Conservation (phyloP, 2,113 vertebrate genomes). For the Rhipidura dahli region DNA sequence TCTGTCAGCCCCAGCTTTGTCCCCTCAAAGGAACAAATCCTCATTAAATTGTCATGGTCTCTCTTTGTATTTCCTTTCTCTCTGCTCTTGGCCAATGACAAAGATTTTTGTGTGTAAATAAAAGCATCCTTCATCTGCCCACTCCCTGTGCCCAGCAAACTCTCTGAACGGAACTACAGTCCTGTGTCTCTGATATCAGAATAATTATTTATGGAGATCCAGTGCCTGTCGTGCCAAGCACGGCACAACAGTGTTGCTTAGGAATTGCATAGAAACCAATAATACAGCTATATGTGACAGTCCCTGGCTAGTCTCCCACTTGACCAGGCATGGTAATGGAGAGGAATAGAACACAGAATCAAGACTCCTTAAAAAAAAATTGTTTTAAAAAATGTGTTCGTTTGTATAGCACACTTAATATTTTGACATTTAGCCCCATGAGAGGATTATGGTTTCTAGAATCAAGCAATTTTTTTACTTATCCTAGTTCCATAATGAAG, state of each 20-base stretch:
- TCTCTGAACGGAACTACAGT: background rate
- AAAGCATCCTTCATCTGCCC: background rate
- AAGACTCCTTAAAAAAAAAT: background rate
- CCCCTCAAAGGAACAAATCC: background rate
- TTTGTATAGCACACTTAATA: background rate
- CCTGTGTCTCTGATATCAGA: background rate
- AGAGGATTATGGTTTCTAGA: background rate
- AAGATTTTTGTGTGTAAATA: constrained; percentile 21
- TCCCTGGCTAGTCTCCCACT: background rate
- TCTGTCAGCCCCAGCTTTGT: background rate
- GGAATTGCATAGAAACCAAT: background rate
- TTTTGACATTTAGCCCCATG: background rate
- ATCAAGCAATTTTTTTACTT: background rate
- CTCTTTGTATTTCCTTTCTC: background rate
- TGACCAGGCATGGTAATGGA: background rate
- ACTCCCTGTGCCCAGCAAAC: background rate
- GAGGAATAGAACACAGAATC: background rate
- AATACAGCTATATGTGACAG: background rate
- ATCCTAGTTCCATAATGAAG: background rate
- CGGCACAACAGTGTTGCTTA: background rate
- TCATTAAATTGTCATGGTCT: background rate
- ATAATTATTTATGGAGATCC: constrained; percentile 3
- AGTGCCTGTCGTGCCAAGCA: background rate
- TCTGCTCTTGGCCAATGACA: background rate
- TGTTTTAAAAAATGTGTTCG: fast-evolving